Evolutionary conservation across 2,888 invertebrate genomes (phyloP).

Genomic region (Rhagium mordax): DNA sequence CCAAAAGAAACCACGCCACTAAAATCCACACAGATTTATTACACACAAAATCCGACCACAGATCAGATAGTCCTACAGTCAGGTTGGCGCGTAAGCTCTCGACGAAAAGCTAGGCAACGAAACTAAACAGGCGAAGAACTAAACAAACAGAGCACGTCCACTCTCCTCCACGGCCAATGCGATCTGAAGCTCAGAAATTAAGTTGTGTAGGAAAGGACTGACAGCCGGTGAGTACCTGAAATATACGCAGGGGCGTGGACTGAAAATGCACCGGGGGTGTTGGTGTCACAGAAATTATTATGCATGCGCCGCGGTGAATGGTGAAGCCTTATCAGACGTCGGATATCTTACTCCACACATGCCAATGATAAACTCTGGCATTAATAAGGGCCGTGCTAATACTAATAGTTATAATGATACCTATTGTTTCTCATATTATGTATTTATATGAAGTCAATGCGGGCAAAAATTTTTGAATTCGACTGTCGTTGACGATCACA

Average conservation of each 20-base stretch:
- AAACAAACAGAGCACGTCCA: conserved; percentile 39
- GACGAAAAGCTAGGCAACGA: conserved; percentile 46
- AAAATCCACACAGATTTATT: conserved; percentile 25
- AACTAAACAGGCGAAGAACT: conserved; percentile 38
- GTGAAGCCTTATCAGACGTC: no score
- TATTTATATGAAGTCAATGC: no score
- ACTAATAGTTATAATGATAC: no score
- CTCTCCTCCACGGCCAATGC: conserved; percentile 44
- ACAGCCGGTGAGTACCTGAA: conserved; percentile 56
- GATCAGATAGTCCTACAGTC: no score
- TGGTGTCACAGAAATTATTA: neutral
- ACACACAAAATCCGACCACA: conserved; percentile 17
- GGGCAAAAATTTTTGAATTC: no score
- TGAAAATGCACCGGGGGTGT: conserved; percentile 3
- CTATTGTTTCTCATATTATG: no score
- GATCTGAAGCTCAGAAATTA: conserved; percentile 60
- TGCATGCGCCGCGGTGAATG: neutral
- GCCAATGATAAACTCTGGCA: no score
- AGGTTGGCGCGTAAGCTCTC: conserved; percentile 39
- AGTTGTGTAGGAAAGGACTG: conserved; percentile 68
- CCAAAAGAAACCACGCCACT: conserved; percentile 16
- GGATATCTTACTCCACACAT: no score
- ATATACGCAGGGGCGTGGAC: conserved; percentile 44
- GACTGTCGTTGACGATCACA: no score
- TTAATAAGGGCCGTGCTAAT: no score